Conservation (phyloP, 2,797 vertebrate genomes). For the Natrix natrix region DNA sequence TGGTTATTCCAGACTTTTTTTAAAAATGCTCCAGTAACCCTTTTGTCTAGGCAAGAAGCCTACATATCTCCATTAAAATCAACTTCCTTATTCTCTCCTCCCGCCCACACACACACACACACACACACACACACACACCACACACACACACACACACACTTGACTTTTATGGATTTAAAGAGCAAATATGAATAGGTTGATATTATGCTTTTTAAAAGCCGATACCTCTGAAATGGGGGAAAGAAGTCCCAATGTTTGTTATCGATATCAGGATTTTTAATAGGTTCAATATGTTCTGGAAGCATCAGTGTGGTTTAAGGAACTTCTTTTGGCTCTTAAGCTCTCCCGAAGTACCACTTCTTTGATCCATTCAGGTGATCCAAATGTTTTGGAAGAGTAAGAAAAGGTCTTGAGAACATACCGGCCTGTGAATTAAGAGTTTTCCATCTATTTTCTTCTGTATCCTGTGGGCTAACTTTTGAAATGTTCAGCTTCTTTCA, state of each 20-base stretch:
- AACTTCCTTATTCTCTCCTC: too few species aligned
- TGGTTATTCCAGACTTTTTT: background rate
- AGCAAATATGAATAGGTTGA: background rate
- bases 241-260: background rate
- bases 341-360: background rate
- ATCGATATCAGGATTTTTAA: background rate
- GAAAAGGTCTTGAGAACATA: background rate
- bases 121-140: too few species aligned
- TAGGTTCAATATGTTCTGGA: background rate
- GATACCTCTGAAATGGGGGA: background rate
- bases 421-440: background rate
- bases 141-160: too few species aligned
- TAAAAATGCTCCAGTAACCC: background rate
- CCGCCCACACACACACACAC: too few species aligned
- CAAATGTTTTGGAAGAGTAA: background rate
- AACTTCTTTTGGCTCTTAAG: background rate
- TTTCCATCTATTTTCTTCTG: background rate
- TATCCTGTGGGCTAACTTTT: background rate
- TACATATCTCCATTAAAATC: background rate
- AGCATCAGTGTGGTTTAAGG: background rate
- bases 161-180: background rate
- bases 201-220: background rate
- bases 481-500: background rate
- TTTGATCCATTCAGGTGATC: background rate
- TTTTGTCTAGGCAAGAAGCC: background rate